Percentiles rank a stretch among this genome's conserved stretches.
Evolutionary conservation across 1,140 invertebrate species (phyloP).

Genomic region (Andricus grossulariae): DNA sequence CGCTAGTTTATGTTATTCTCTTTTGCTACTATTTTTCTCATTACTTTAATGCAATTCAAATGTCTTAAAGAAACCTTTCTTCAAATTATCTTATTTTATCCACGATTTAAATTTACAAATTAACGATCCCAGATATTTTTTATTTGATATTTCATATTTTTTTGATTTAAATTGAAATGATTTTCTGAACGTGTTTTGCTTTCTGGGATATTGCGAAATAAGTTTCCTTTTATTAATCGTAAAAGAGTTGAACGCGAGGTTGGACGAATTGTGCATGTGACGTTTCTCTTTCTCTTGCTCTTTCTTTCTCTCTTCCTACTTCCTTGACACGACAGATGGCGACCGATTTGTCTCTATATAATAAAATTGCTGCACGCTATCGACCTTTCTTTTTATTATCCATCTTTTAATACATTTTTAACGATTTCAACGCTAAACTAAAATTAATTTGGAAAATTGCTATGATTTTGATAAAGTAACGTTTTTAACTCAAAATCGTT

Average conservation of each 20-base stretch:
- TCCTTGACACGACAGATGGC: conserved; percentile 30
- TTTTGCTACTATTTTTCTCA: not conserved
- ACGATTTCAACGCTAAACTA: conserved; percentile 38
- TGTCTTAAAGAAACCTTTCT: not conserved
- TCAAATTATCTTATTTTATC: not conserved
- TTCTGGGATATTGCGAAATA: conserved; percentile 24
- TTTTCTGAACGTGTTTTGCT: conserved; percentile 30
- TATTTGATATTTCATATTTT: not conserved
- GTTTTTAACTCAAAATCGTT: no score
- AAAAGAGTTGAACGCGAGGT: conserved; percentile 31
- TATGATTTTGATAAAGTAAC: no score
- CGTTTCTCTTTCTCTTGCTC: conserved; percentile 23
- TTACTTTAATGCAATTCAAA: conserved; percentile 1
- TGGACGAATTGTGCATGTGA: conserved; percentile 29
- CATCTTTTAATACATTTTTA: conserved; percentile 43
- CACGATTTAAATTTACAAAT: not conserved
- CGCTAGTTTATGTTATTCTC: conserved; percentile 25
- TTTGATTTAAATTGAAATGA: conserved; percentile 32
- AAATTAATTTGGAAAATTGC: not conserved
- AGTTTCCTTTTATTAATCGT: conserved; percentile 48
- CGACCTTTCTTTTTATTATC: not conserved
- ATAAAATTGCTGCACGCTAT: conserved; percentile 20
- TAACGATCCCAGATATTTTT: not conserved
- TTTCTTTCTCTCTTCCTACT: conserved; percentile 3
- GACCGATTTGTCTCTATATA: conserved; percentile 8